These are phyloP conservation scores for Polyommatus iphigenia DNA, from an alignment of 2,888 invertebrate species.

Conservation along the genomic window DNA sequence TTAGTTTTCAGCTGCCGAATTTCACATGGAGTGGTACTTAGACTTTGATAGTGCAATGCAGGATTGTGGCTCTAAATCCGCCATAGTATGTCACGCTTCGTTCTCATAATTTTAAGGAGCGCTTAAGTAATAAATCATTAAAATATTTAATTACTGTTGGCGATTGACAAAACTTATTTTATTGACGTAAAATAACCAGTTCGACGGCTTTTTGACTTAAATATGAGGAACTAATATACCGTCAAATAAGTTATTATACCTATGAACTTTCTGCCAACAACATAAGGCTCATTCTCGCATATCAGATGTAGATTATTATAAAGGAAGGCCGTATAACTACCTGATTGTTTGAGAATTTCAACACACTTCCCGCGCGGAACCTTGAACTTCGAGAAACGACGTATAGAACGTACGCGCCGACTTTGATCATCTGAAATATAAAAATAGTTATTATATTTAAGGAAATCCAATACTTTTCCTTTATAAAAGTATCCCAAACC, in stretches of 20 bases:
- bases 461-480: too few relatives aligned
- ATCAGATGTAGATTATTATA: background rate
- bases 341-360: constrained; percentile 92
- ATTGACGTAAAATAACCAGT: constrained; percentile 7
- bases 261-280: background rate
- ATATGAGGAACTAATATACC: background rate
- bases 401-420: constrained; percentile 85
- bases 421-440: constrained; percentile 79
- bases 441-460: background rate
- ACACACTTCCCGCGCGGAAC: constrained; percentile 90
- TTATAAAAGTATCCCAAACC: too few relatives aligned
- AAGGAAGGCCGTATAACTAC: constrained; percentile 71
- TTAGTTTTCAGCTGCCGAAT: too few relatives aligned
- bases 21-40: too few relatives aligned
- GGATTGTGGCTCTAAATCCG: too few relatives aligned
- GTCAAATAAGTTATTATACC: background rate
- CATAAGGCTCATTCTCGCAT: background rate
- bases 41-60: too few relatives aligned
- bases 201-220: background rate
- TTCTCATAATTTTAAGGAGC: too few relatives aligned
- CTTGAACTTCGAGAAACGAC: constrained; percentile 88
- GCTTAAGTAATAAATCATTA: too few relatives aligned
- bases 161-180: background rate
- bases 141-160: background rate
- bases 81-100: too few relatives aligned